Conservation (phyloP, 2,113 vertebrate genomes). For the Ammodytes marinus region DNA sequence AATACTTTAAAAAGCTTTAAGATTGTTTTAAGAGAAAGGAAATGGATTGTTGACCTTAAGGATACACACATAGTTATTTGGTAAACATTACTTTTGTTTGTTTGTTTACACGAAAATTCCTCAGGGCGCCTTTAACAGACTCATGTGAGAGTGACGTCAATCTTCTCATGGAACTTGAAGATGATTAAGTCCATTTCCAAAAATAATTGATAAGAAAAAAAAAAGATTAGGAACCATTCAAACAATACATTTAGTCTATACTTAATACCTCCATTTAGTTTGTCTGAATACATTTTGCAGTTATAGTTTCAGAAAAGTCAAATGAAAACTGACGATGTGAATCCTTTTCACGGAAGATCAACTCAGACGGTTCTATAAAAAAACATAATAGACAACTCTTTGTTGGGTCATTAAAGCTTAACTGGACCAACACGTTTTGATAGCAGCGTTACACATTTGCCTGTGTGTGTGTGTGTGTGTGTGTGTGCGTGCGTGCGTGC, state of each 20-base stretch:
- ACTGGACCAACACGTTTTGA: not conserved
- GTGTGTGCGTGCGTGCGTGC: too few relatives aligned
- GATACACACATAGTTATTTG: not conserved
- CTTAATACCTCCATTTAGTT: not conserved
- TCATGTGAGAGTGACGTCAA: too few relatives aligned
- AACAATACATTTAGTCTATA: not conserved
- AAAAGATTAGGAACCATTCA: not conserved
- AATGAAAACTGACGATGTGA: constrained; percentile 33
- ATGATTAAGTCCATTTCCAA: too few relatives aligned
- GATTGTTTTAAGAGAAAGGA: too few relatives aligned
- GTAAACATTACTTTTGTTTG: not conserved
- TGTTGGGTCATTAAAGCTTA: not conserved
- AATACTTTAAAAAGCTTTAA: not conserved
- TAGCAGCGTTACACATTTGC: not conserved
- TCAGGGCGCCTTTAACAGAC: not conserved
- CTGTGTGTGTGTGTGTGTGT: not conserved
- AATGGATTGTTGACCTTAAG: too few relatives aligned
- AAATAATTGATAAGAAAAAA: not conserved
- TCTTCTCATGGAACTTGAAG: too few relatives aligned
- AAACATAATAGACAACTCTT: not conserved
- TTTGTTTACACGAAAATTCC: not conserved
- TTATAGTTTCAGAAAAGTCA: not conserved
- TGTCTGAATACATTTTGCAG: not conserved
- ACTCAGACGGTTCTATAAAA: not conserved
- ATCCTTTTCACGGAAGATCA: constrained; percentile 8